Percentiles rank a stretch among this genome's conserved stretches.
Conservation (phyloP, 2,888 invertebrate species). For the Amphimallon solstitiale region DNA sequence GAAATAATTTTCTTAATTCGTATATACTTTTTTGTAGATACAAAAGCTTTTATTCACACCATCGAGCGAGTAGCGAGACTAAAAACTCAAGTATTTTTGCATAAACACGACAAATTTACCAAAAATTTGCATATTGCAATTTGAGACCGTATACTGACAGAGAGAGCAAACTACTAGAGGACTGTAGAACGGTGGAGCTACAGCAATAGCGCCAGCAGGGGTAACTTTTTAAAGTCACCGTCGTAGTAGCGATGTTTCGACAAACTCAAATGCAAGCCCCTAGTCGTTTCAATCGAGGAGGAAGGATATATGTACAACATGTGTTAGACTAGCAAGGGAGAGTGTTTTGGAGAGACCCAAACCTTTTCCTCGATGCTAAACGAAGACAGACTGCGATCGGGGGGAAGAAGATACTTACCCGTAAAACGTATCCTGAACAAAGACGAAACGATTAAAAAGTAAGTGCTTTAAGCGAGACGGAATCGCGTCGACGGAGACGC, state of each 20-base stretch:
- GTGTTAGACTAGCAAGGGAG: conserved; percentile 37
- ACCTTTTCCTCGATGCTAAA: conserved; percentile 25
- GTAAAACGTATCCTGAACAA: conserved; percentile 42
- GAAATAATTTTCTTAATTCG: conserved; percentile 58
- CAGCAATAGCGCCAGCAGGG: conserved; percentile 30
- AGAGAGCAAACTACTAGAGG: conserved; percentile 20
- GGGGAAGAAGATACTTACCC: conserved; percentile 41
- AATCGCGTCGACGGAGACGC: conserved; percentile 29
- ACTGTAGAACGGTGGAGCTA: conserved; percentile 19
- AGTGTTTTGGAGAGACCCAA: conserved; percentile 32
- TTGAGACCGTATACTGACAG: conserved; percentile 23
- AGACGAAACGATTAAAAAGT: conserved; percentile 44
- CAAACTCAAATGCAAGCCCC: conserved; percentile 36
- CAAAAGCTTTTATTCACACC: conserved; percentile 55
- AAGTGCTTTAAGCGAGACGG: conserved; percentile 40
- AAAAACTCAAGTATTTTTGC: conserved; percentile 49
- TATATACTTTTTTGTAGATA: conserved; percentile 49
- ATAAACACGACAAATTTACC: conserved; percentile 60
- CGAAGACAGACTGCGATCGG: conserved; percentile 34
- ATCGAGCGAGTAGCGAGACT: conserved; percentile 53
- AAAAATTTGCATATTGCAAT: conserved; percentile 59
- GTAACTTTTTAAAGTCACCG: conserved; percentile 33
- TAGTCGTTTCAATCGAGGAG: conserved; percentile 14
- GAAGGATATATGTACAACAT: conserved; percentile 52
- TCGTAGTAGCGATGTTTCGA: conserved; percentile 30